Evolutionary conservation across 2,888 invertebrate genomes (phyloP).

Genomic region (Chironomus tentans): DNA sequence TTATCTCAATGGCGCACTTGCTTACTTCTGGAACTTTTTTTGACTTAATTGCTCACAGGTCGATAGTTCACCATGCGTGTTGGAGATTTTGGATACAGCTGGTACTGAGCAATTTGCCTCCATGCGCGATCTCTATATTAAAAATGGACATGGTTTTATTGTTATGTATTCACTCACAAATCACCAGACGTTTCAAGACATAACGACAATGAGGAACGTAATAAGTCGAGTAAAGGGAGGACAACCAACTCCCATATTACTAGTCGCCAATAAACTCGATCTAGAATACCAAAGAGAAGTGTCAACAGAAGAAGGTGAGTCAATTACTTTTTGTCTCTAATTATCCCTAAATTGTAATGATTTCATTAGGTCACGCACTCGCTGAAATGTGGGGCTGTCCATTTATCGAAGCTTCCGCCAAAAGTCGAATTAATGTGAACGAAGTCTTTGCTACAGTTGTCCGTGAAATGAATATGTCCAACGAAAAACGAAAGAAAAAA

Average conservation of each 20-base stretch:
- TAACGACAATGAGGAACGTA: constrained; percentile 96
- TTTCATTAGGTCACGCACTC: constrained; percentile 52
- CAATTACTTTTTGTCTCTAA: too few relatives aligned
- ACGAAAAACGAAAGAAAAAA: constrained; percentile 80
- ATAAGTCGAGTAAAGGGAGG: constrained; percentile 97
- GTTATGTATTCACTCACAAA: constrained; percentile 98
- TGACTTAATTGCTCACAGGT: constrained; percentile 34
- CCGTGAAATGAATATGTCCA: constrained; percentile 99
- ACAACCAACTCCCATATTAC: constrained; percentile 90
- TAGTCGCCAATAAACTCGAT: constrained; percentile 98
- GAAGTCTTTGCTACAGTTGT: constrained; percentile 99
- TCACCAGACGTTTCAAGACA: constrained; percentile 96
- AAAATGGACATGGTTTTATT: constrained; percentile 97
- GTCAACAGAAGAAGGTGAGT: constrained; percentile 68
- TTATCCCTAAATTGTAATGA: background rate
- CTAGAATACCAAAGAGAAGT: constrained; percentile 98
- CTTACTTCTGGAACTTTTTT: background rate
- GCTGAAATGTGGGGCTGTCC: constrained; percentile 97
- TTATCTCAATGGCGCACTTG: background rate
- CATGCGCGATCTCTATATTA: constrained; percentile 99
- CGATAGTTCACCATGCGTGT: constrained; percentile 95
- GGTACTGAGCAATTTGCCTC: constrained; percentile 99
- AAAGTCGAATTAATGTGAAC: constrained; percentile 97
- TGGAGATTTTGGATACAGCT: constrained; percentile 98
- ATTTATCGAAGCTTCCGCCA: constrained; percentile 97